Conservation (phyloP, 2,797 vertebrate species). For the Calcarius lapponicus region DNA sequence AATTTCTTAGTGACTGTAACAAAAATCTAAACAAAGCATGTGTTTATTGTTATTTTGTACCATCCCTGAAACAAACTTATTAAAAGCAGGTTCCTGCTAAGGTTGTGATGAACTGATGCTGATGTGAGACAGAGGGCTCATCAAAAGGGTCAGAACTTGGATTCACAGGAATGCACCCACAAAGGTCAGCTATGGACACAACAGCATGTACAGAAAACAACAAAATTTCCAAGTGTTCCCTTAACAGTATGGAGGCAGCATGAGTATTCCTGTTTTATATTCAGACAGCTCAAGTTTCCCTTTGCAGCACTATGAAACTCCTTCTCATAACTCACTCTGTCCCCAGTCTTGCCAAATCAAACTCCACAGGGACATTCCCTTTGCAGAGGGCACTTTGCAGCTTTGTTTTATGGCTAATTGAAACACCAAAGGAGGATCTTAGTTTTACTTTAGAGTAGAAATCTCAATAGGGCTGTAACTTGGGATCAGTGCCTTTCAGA, state of each 20-base stretch:
- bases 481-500: not conserved
- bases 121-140: not conserved
- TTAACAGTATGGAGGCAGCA: not conserved
- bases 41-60: not conserved
- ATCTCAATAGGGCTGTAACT: rapidly evolving
- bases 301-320: not conserved
- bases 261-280: not conserved
- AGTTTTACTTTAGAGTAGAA: not conserved
- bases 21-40: not conserved
- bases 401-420: not conserved
- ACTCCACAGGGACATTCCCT: not conserved
- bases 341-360: not conserved
- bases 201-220: not conserved
- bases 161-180: not conserved
- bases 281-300: not conserved
- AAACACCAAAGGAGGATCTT: not conserved
- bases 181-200: not conserved
- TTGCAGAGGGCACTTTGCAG: not conserved
- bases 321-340: not conserved
- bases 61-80: not conserved
- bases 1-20: not conserved
- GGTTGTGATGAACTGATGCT: not conserved
- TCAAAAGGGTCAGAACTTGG: not conserved
- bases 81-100: not conserved
- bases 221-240: not conserved